These are phyloP conservation scores for Macaca mulatta DNA, from an alignment of 2,113 vertebrate species.

Conservation along the genomic window DNA sequence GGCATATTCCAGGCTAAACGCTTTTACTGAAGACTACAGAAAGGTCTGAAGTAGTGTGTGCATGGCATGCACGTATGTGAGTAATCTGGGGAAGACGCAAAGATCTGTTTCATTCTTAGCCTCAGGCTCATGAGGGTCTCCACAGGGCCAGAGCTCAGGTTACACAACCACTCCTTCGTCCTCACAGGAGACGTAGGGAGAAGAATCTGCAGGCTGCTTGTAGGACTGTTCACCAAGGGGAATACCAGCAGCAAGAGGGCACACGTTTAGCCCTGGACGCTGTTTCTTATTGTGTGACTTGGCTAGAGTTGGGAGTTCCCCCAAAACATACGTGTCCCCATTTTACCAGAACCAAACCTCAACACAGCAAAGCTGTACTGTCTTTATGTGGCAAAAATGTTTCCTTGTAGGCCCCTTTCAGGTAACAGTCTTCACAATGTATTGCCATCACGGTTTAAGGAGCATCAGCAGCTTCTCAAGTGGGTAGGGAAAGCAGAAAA, in stretches of 20 bases:
- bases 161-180: neutral
- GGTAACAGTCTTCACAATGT: neutral
- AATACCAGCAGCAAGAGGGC: neutral
- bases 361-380: neutral
- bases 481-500: neutral
- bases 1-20: slow-evolving; percentile 31
- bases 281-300: neutral
- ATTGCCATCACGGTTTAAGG: neutral
- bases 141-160: neutral
- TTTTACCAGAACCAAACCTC: neutral
- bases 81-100: neutral
- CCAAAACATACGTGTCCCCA: neutral
- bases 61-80: neutral
- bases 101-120: neutral
- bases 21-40: slow-evolving; percentile 35
- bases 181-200: neutral
- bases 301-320: neutral
- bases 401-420: neutral
- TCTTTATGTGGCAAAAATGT: neutral
- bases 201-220: neutral
- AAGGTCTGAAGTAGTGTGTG: neutral
- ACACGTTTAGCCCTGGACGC: neutral
- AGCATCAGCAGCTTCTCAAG: neutral
- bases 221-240: neutral
- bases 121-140: neutral